These are phyloP conservation scores for Macrochelys suwanniensis DNA, from an alignment of 2,797 vertebrate species.

Conservation along the genomic window DNA sequence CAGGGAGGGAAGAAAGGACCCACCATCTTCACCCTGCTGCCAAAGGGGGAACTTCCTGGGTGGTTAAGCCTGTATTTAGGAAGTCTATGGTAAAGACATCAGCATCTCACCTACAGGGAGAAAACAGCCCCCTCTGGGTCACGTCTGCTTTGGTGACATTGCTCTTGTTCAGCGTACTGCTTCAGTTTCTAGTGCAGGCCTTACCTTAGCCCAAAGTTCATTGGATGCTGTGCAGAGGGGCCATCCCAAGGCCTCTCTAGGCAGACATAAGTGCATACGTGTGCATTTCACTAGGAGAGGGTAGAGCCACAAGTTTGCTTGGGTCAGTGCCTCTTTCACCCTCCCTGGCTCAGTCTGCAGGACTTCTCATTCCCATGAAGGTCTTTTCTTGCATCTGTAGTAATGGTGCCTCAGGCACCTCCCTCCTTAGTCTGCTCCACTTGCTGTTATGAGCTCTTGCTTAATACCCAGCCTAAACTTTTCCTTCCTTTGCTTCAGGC, in stretches of 20 bases:
- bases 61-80: background rate
- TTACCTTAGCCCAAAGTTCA: background rate
- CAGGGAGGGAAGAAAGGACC: background rate
- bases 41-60: fast-evolving
- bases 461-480: background rate
- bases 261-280: too few relatives aligned
- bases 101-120: background rate
- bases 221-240: background rate
- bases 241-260: background rate
- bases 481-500: background rate
- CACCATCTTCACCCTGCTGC: background rate
- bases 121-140: too few relatives aligned
- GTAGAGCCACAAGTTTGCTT: too few relatives aligned
- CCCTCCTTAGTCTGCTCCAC: background rate
- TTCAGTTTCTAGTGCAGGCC: background rate
- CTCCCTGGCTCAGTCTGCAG: background rate
- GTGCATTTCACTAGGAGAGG: too few relatives aligned
- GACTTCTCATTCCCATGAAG: background rate
- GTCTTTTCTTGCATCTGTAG: background rate
- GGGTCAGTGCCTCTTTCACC: background rate
- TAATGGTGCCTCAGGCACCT: background rate
- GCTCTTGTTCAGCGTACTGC: background rate
- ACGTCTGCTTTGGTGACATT: background rate
- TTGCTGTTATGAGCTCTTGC: background rate
- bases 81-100: background rate